Evolutionary conservation across 1,140 invertebrate species (phyloP).

Genomic region (Eupeodes corollae): DNA sequence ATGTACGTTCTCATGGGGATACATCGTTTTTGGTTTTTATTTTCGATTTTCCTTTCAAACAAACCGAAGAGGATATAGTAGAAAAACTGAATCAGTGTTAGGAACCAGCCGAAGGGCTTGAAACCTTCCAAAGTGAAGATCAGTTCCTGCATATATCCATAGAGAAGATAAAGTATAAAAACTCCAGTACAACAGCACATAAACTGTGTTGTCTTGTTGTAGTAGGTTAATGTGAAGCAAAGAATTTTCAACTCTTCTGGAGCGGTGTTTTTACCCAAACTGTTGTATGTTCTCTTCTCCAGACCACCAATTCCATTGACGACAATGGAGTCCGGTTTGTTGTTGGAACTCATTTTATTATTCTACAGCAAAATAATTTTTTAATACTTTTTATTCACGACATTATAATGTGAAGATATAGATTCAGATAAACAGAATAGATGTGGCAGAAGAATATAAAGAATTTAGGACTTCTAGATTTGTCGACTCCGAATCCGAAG

Average conservation of each 20-base stretch:
- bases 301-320: too few relatives aligned
- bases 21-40: conserved; percentile 49
- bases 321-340: too few relatives aligned
- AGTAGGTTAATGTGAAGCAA: conserved; percentile 60
- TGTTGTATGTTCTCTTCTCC: too few relatives aligned
- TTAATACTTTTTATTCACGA: too few relatives aligned
- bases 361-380: too few relatives aligned
- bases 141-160: conserved; percentile 87
- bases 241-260: conserved; percentile 49
- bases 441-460: too few relatives aligned
- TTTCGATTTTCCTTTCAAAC: conserved; percentile 57
- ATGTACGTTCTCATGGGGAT: conserved; percentile 75
- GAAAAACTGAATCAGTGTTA: conserved; percentile 84
- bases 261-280: background rate
- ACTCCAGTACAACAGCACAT: conserved; percentile 62
- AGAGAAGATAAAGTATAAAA: conserved; percentile 79
- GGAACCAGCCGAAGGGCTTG: conserved; percentile 80
- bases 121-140: conserved; percentile 85
- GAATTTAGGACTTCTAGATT: too few relatives aligned
- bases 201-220: conserved; percentile 59
- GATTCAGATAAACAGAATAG: too few relatives aligned
- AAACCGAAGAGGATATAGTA: conserved; percentile 75
- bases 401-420: too few relatives aligned
- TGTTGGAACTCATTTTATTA: too few relatives aligned
- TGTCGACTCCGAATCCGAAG: too few relatives aligned